phyloP scores from a whole-genome alignment of 2,888 invertebrate species.

The Lomographa bimaculata region DNA sequence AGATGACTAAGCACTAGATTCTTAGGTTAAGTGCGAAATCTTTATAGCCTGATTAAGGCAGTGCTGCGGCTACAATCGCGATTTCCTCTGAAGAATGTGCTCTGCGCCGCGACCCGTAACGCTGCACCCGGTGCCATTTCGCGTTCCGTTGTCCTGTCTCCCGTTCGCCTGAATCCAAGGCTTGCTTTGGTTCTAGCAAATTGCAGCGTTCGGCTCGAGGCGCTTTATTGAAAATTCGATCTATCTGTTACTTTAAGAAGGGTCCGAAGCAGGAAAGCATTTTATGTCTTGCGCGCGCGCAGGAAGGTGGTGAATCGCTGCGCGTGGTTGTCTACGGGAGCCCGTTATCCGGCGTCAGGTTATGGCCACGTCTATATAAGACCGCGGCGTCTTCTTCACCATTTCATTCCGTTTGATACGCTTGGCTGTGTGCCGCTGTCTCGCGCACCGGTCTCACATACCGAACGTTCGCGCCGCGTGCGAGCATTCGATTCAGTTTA shows the following conservation, averaged over 20 bases:
- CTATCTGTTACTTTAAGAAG: constrained; percentile 71
- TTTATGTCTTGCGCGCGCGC: constrained; percentile 51
- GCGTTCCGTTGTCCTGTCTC: constrained; percentile 66
- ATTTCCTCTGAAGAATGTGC: constrained; percentile 29
- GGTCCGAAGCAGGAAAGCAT: constrained; percentile 43
- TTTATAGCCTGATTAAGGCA: too few relatives aligned
- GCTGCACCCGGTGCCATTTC: constrained; percentile 50
- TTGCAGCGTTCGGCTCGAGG: constrained; percentile 75
- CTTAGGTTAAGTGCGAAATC: too few relatives aligned
- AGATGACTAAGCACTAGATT: too few relatives aligned
- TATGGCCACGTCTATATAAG: constrained; percentile 83
- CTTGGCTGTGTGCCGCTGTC: constrained; percentile 62
- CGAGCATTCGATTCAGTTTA: constrained; percentile 48
- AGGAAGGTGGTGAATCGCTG: constrained; percentile 56
- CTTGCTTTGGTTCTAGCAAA: constrained; percentile 66
- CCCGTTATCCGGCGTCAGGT: constrained; percentile 83
- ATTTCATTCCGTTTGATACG: constrained; percentile 82
- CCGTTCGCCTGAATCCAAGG: constrained; percentile 45
- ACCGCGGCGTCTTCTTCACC: constrained; percentile 80
- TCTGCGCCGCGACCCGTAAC: constrained; percentile 34
- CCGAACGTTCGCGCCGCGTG: constrained; percentile 53
- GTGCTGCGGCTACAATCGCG: constrained; percentile 15
- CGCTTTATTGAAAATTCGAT: constrained; percentile 80
- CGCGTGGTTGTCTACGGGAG: constrained; percentile 54
- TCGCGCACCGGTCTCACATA: constrained; percentile 50